Base-by-base conservation (phyloP, 2,797 vertebrate genomes). In the Mionectes olivaceus region DNA sequence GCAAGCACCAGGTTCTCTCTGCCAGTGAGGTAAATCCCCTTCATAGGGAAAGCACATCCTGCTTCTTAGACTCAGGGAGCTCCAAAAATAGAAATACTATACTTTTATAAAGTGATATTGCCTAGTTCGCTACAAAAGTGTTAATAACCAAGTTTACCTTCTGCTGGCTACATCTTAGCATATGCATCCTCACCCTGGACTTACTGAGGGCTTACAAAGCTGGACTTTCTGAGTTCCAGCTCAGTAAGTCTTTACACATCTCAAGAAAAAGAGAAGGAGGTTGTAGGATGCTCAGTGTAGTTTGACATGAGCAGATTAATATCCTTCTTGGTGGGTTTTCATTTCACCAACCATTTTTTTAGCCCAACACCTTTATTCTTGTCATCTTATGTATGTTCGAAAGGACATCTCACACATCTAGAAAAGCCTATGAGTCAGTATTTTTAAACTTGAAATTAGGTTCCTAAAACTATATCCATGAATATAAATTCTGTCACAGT, bases 391-490 rank as follows among this genome's bases (percentile, higher is more conserved):
- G 7, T 33, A 53, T 79, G 25, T 82, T 90, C 35, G 47, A 39
- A 59, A 82, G 87, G 87, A 83, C 15, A 23, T 80, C 75, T 92
- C 41, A n/a, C 59, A 59, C 41, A 46, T 87, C 39, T 41, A 0
- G 0, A 94, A 55, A 65, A 90, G 44, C 33, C 12, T 82, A 52
- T 93, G 87, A 93, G 55, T 95, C 84, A 95, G 83, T 89, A 77
- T 85, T 93, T 93, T 92, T 55, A 92, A 92, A 87, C 84, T 56
- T 68, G 76, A 91, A 94, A 77, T 89, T 76, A 87, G 59, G 68
- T 82, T 96, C 70, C 71, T 89, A 55, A 74, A 94, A 89, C 57
- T 77, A 87, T 65, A 76, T 49, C 78, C 75, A 89, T 60, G 56
- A 84, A 82, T 93, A 94, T 79, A 96, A 96, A 96, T 93, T 76